Base-by-base conservation (phyloP, 2,113 vertebrate genomes). In the Hylia prasina region DNA sequence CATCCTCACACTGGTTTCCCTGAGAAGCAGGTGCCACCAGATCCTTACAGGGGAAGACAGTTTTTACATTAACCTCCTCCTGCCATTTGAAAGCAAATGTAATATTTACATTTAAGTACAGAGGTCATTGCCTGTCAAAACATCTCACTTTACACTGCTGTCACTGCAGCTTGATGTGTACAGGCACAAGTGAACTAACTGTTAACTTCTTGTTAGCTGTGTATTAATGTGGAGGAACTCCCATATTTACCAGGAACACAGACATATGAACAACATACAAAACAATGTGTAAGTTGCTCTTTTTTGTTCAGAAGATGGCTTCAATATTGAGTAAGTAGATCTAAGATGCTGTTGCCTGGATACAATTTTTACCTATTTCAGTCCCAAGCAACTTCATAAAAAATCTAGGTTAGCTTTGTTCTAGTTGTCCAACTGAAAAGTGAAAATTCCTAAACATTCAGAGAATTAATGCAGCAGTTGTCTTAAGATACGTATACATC, bases 1-100 rank as follows among this genome's bases (percentile, higher is more conserved):
- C 0, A 0, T 40, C 24, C 19, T 65, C 5, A 1, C 11, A 16
- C 7, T n/a, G 17, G 7, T 39, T 44, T 53, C 5, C 11, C 18
- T 0, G 2, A 70, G 37, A 70, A 70, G 37, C 25, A 54, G 11
- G n/a, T 5, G 9, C 6, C 17, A 60, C 16, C 23, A 40, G 12
- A 61, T 27, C 47, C 19, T 60, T 10, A 35, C 42, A 69, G 76
- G 20, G 5, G 19, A 45, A 10, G 15, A 47, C 9, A 12, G 6
- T n/a, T 86, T 69, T 50, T 31, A 54, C 13, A 12, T 4, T 19
- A 6, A 79, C 31, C 25, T 71, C 16, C n/a, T 63, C 33, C 44
- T 42, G 35, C 11, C 25, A 33, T 57, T 28, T 75, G 56, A 86
- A 79, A 79, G 27, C 31, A 27, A 42, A 21, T 42, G 25, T 24